Evolutionary conservation across 1,140 invertebrate species (phyloP), one percentile per base, ranked within the genome.

Genomic region (Psix sp.): DNA sequence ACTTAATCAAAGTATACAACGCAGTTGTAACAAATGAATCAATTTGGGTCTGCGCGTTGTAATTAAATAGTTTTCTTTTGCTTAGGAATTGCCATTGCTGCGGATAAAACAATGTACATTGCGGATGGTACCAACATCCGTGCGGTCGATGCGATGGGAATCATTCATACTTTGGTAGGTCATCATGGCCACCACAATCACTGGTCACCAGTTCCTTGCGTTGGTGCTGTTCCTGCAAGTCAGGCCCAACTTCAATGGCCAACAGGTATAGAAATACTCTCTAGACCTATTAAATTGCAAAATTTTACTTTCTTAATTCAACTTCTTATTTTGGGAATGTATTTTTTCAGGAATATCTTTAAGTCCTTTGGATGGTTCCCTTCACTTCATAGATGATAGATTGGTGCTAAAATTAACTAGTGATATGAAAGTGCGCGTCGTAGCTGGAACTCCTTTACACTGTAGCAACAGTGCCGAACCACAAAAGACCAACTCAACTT

Each of bases 321-420:
- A 26, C 26, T 20, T 29, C 33, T 48, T 2, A 24, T 36, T 33
- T 33, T 15, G n/a, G n/a, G 2, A 16, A 24, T 24, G 7, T 24
- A 3, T 20, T 36, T 45, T 56, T 52, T 0, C 15, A 75, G 74
- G 95, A 14, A 85, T 99, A 26, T 93, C 96, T 0, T 87, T 99
- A 7, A 98, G 96, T 81, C 96, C 97, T 1, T 83, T 99, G 3
- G 97, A 99, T 84, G 95, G 96, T 26, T 94, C 94, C 0, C 87
- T 99, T 0, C 95, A 98, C 81, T 97, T 99, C 75, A 94, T 99
- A 40, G 98, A 99, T 80, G 96, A 98, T 80, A 91, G 96, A 62
- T 91, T 98, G 2, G 94, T 99, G 0, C 87, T 98, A 29, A 96
- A 97, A 84, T 87, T 99, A 33, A 98, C 96, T 1, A 92, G 93